Percentiles rank a stretch among this genome's conserved stretches.
Evolutionary conservation across 2,797 vertebrate species (phyloP).

Genomic region (Arremon aurantiirostris): DNA sequence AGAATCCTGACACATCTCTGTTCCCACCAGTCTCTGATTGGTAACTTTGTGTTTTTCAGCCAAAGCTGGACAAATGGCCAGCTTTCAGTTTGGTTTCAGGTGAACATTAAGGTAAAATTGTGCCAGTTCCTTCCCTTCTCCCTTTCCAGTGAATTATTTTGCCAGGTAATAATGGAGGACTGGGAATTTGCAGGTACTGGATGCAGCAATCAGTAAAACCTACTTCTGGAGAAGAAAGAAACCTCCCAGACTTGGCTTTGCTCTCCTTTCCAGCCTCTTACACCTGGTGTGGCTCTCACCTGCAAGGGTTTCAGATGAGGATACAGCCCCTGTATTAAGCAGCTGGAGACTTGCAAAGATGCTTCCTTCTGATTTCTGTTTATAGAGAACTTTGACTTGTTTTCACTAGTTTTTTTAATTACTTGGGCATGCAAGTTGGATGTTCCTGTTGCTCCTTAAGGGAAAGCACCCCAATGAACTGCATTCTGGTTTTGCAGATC

Average conservation of each 20-base stretch:
- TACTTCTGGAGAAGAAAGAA: background rate
- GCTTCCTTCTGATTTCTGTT: background rate
- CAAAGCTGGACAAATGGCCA: background rate
- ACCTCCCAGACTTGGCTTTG: background rate
- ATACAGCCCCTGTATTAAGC: background rate
- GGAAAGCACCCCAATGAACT: background rate
- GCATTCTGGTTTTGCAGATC: slow-evolving; percentile 78
- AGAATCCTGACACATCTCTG: background rate
- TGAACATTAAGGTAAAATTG: background rate
- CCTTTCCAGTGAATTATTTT: background rate
- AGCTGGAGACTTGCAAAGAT: background rate
- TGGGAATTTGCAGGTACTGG: background rate
- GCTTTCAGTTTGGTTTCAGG: background rate
- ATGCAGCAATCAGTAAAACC: background rate
- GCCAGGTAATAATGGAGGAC: background rate
- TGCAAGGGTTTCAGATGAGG: background rate
- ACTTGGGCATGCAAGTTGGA: background rate
- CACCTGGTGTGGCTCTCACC: background rate
- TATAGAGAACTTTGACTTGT: background rate
- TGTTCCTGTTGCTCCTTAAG: background rate
- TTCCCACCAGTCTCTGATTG: background rate
- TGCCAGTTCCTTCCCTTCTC: background rate
- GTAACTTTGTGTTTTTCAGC: background rate
- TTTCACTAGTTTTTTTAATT: background rate
- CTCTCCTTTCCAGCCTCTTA: background rate